A percentile compares a stretch with the other conserved stretches of the same genome.
Evolutionary conservation across 2,797 vertebrate genomes (phyloP).

Genomic region (Sebastes iracundus): DNA sequence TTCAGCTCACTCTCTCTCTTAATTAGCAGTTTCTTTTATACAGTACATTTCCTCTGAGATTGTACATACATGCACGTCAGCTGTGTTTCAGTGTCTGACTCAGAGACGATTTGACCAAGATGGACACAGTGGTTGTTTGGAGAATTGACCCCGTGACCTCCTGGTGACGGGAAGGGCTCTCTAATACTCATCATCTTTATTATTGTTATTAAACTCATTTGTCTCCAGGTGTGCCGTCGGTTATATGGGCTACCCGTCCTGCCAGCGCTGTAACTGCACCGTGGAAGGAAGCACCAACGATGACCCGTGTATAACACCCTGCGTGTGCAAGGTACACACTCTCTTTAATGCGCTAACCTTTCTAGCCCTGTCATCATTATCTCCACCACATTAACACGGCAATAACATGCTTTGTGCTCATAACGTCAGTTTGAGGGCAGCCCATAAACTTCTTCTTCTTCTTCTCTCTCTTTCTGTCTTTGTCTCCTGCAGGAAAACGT

Average conservation of each 20-base stretch:
- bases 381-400: constrained; percentile 64
- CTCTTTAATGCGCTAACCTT: constrained; percentile 41
- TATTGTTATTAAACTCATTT: constrained; percentile 48
- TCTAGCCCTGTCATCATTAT: constrained; percentile 62
- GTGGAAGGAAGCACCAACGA: constrained; percentile 88
- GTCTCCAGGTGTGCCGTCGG: constrained; percentile 87
- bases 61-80: neutral
- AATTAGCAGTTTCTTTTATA: constrained; percentile 9
- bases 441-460: constrained; percentile 49
- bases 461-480: neutral
- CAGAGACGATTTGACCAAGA: neutral
- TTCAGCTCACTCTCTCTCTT: neutral
- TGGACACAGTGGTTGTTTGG: neutral
- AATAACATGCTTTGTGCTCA: constrained; percentile 52
- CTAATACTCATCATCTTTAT: constrained; percentile 31
- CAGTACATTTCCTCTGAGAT: constrained; percentile 17
- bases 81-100: neutral
- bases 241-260: constrained; percentile 89
- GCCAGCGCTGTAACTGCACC: constrained; percentile 90
- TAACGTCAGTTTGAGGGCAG: constrained; percentile 46
- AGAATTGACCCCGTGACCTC: constrained; percentile 13
- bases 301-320: constrained; percentile 91
- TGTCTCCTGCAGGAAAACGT: constrained; percentile 87
- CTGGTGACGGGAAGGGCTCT: neutral
- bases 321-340: constrained; percentile 91